These are phyloP conservation scores for Chrysolina oricalcia DNA, from an alignment of 2,888 invertebrate species.

Conservation along the genomic window DNA sequence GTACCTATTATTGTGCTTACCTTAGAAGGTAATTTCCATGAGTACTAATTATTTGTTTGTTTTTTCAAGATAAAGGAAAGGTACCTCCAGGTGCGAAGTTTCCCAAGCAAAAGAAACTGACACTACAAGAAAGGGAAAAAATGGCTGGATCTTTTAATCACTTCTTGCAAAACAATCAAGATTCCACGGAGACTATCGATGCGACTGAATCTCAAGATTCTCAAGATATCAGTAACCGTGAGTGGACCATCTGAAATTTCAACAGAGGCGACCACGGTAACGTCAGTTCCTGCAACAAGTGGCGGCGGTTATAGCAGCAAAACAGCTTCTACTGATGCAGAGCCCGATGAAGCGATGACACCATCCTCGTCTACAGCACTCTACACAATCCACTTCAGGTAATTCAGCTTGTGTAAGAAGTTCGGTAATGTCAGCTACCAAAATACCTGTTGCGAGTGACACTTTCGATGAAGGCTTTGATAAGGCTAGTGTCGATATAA, in stretches of 20 bases:
- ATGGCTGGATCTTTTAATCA: slow-evolving; percentile 38
- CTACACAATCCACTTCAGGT: slow-evolving; percentile 28
- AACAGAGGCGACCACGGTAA: no score
- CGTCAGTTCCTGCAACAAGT: slow-evolving; percentile 25
- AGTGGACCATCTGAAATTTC: no score
- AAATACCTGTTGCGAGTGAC: no score
- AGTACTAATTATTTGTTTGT: slow-evolving; percentile 14
- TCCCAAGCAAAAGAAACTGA: slow-evolving; percentile 29
- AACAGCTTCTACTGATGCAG: slow-evolving; percentile 31
- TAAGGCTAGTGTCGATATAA: not conserved
- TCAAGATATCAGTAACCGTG: not conserved
- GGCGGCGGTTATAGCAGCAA: slow-evolving; percentile 26
- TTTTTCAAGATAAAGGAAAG: slow-evolving; percentile 27
- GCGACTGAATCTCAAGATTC: no score
- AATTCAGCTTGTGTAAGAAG: slow-evolving; percentile 2
- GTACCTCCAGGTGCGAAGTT: slow-evolving; percentile 26
- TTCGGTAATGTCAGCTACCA: no score
- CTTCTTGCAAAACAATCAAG: slow-evolving; percentile 29
- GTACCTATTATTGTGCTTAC: no score
- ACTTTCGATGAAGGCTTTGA: no score
- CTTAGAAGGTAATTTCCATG: slow-evolving; percentile 24
- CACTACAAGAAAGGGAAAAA: slow-evolving; percentile 32
- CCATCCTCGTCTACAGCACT: slow-evolving; percentile 31
- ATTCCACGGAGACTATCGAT: slow-evolving; percentile 29
- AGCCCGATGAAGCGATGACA: slow-evolving; percentile 32